Base-by-base conservation (phyloP, 2,797 vertebrate species). In the Girardinus metallicus region DNA sequence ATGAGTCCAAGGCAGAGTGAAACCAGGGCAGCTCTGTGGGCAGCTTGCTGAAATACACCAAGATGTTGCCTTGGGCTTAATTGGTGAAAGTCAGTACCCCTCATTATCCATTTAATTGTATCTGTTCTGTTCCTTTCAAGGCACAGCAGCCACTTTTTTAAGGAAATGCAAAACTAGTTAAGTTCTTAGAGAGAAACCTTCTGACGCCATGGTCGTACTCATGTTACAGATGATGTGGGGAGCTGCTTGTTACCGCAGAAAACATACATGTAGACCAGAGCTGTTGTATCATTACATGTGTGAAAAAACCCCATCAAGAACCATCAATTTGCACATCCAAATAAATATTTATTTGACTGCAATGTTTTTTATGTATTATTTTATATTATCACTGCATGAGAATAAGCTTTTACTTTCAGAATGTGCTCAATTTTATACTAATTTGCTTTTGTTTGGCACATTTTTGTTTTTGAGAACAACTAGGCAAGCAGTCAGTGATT, bases 91-190 rank as follows among this genome's bases (percentile, higher is more conserved):
- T 36, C 34, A 10, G 41, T 6, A 51, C 18, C 23, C 23, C 2
- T 36, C 46, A 8, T 23, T 73, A 47, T 47, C 23, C 5, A 10
- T 49, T 73, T 73, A 21, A 36, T 49, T 73, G 16, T 49, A 15
- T n/a, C 11, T 49, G 29, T 49, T n/a, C 21, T 49, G 9, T 49
- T 46, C 31, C 26, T 29, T 31, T 72, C 15, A 72, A 31, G 16
- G 44, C 70, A 31, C n/a, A 10, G 70, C 43, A 72, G 70, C 29
- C 29, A 29, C 62, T 23, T 23, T 39, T 66, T 39, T 66, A 29
- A 73, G 70, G n/a, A 73, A 21, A 73, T 39, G 34, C 18, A 36
- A 36, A 64, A 64, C 60, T 34, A 64, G 60, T 64, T 64, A 34
- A 31, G 29, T 64, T 34, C 34, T 31, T 64, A 18, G 60, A 64